Percentiles rank a stretch among this genome's conserved stretches.
Conservation (phyloP, 1,140 invertebrate genomes). For the Conus betulinus region DNA sequence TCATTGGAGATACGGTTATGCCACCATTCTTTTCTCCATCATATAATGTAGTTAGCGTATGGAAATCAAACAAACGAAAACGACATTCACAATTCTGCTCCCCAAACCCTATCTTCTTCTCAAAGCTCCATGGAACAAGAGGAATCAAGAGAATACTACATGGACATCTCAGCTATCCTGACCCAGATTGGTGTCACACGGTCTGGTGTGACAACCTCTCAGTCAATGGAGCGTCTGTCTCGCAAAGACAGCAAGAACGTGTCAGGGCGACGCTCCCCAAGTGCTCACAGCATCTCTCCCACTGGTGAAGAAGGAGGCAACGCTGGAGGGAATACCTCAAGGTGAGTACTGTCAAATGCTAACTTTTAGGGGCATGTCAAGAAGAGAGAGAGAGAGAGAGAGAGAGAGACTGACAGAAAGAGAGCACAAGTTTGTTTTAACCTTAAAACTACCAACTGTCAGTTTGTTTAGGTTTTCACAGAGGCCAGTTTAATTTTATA, state of each 20-base stretch:
- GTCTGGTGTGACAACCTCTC: not conserved
- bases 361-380: no score
- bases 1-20: no score
- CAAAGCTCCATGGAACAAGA: slow-evolving; percentile 58
- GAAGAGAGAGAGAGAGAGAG: no score
- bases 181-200: slow-evolving; percentile 61
- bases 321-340: not conserved
- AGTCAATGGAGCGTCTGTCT: not conserved
- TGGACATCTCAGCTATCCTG: slow-evolving; percentile 62
- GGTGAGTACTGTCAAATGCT: not conserved
- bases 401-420: no score
- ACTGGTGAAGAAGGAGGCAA: slow-evolving; percentile 24
- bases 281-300: slow-evolving; percentile 18
- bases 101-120: slow-evolving; percentile 1
- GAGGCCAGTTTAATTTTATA: no score
- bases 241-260: slow-evolving; percentile 36
- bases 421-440: no score
- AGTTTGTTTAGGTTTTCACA: no score
- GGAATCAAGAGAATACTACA: slow-evolving; percentile 59
- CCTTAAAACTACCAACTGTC: no score
- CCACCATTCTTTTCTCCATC: no score
- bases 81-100: not conserved
- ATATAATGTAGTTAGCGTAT: no score
- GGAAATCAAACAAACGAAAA: no score
- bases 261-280: not conserved